Conservation (phyloP, 2,797 vertebrate species). For the Delichon dasypus region DNA sequence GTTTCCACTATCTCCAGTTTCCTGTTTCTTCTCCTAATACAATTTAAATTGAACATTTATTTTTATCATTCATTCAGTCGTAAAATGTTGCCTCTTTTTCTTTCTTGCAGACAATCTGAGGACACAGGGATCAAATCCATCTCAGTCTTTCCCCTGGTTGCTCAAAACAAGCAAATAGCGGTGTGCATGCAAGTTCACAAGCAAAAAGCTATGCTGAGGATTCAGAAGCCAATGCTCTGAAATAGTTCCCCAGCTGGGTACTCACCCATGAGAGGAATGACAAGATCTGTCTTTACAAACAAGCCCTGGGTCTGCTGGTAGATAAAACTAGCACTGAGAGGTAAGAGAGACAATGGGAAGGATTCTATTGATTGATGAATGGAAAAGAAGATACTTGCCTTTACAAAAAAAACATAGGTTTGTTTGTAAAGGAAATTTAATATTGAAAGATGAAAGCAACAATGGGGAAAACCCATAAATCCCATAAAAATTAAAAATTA, state of each 20-base stretch:
- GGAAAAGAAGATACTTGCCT: too few relatives aligned
- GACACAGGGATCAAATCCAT: background rate
- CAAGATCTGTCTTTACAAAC: too few relatives aligned
- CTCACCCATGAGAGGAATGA: background rate
- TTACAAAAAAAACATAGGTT: too few relatives aligned
- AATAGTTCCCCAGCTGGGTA: background rate
- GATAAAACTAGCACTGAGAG: too few relatives aligned
- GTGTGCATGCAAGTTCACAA: background rate
- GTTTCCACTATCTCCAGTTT: background rate
- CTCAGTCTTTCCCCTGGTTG: background rate
- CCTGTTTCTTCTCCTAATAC: background rate
- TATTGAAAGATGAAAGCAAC: too few relatives aligned
- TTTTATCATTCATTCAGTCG: background rate
- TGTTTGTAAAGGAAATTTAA: too few relatives aligned
- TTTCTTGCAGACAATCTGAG: background rate
- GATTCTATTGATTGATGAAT: too few relatives aligned
- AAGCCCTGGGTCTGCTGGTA: too few relatives aligned
- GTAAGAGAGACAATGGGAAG: too few relatives aligned
- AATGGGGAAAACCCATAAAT: too few relatives aligned
- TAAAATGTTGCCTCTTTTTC: background rate
- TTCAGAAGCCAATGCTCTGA: background rate
- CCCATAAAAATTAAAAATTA: too few relatives aligned
- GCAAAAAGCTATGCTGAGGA: background rate
- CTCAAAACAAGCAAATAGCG: background rate
- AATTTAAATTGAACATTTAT: background rate